phyloP scores from a whole-genome alignment of 2,113 vertebrate species.

The Epinephelus moara region DNA sequence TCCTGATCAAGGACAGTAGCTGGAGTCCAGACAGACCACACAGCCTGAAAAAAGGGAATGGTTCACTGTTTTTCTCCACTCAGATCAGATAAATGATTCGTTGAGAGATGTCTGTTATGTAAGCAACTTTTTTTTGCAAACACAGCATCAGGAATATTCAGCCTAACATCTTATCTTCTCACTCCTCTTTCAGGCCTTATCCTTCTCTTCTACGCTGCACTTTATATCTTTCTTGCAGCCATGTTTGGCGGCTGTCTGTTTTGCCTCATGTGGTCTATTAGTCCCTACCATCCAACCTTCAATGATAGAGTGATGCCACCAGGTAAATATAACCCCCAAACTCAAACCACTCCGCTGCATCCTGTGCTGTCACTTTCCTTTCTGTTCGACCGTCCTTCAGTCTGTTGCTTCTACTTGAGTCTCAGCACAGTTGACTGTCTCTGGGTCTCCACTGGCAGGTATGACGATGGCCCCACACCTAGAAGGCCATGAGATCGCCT shows the following conservation, averaged over 20 bases:
- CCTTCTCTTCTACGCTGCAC: constrained; percentile 92
- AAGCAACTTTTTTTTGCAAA: constrained; percentile 24
- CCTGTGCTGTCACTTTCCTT: neutral
- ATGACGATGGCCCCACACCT: constrained; percentile 94
- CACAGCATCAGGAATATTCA: neutral
- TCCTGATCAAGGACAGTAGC: constrained; percentile 60
- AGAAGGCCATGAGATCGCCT: constrained; percentile 89
- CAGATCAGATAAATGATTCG: constrained; percentile 10
- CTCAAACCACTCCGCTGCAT: neutral
- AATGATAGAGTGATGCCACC: constrained; percentile 94
- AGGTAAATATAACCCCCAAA: constrained; percentile 83
- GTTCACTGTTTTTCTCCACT: constrained; percentile 33
- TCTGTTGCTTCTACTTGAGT: constrained; percentile 50
- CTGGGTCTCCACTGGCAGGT: constrained; percentile 86
- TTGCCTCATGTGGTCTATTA: constrained; percentile 93
- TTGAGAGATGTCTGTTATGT: constrained; percentile 25
- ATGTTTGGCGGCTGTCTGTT: constrained; percentile 95
- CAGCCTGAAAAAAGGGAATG: constrained; percentile 1
- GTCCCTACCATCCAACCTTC: constrained; percentile 91
- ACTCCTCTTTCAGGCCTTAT: constrained; percentile 87
- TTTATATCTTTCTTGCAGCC: constrained; percentile 93
- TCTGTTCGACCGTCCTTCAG: constrained; percentile 23
- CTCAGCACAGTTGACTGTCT: constrained; percentile 82
- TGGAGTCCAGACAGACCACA: constrained; percentile 48
- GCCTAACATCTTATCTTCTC: constrained; percentile 4